phyloP scores from a whole-genome alignment of 2,797 vertebrate species.

The Xerus rutilus region DNA sequence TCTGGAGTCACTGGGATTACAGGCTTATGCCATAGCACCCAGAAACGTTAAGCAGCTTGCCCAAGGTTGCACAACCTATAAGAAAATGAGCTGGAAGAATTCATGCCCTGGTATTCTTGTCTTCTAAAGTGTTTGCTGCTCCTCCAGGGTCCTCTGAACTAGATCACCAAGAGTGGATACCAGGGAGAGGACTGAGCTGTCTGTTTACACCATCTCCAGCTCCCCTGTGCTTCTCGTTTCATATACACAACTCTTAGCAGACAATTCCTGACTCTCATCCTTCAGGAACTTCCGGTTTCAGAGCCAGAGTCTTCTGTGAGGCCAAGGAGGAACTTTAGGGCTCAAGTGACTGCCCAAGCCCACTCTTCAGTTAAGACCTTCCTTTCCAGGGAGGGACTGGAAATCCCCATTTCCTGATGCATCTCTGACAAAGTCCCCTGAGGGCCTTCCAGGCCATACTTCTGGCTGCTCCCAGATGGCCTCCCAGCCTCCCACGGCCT shows the following conservation, averaged over 20 bases:
- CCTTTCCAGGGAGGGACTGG: conserved; percentile 50
- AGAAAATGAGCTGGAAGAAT: not conserved
- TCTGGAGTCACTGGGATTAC: too few species aligned
- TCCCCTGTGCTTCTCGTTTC: not conserved
- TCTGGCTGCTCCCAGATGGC: not conserved
- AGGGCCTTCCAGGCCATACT: not conserved
- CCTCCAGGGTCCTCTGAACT: not conserved
- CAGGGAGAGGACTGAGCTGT: not conserved
- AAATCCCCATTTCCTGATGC: conserved; percentile 56
- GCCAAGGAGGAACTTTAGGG: conserved; percentile 57
- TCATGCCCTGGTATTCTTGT: not conserved
- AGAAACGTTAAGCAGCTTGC: too few species aligned
- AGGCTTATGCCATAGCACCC: too few species aligned
- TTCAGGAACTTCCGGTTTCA: conserved; percentile 24
- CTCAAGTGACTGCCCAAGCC: not conserved
- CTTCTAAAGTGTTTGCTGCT: not conserved
- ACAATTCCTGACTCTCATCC: not conserved
- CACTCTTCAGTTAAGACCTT: not conserved
- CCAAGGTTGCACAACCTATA: not conserved
- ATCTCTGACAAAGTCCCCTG: not conserved
- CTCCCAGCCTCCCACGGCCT: not conserved
- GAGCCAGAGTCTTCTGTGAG: not conserved
- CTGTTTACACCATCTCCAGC: not conserved
- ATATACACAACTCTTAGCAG: not conserved
- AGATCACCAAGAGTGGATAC: not conserved